A percentile compares a stretch with the other conserved stretches of the same genome.
Conservation (phyloP, 2,888 invertebrate species). For the Lasioglossum lativentre region DNA sequence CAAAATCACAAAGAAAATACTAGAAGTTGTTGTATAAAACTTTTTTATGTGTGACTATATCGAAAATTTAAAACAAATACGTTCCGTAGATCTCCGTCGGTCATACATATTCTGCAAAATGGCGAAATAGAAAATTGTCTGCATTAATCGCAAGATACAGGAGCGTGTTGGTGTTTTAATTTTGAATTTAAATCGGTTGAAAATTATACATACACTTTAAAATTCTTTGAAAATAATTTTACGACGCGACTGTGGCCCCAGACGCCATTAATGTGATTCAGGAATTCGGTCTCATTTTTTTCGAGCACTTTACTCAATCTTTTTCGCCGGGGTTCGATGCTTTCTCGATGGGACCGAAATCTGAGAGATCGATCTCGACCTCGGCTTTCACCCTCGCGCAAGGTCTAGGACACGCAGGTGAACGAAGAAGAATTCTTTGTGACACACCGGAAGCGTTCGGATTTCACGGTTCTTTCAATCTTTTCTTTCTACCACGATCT, state of each 20-base stretch:
- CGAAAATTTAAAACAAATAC: too few relatives aligned
- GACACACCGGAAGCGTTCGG: neutral
- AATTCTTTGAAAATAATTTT: neutral
- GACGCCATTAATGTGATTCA: neutral
- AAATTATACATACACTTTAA: neutral
- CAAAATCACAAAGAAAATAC: too few relatives aligned
- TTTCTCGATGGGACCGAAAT: conserved; percentile 53
- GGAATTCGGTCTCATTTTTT: neutral
- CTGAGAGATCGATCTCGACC: conserved; percentile 59
- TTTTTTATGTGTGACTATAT: too few relatives aligned
- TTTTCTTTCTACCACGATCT: neutral
- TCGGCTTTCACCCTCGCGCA: conserved; percentile 79
- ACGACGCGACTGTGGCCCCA: neutral
- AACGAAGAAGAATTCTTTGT: conserved; percentile 32
- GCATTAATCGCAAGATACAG: too few relatives aligned
- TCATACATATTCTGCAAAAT: too few relatives aligned
- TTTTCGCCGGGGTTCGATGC: neutral
- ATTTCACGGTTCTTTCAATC: conserved; percentile 12
- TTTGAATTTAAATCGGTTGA: neutral
- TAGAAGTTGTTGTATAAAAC: too few relatives aligned
- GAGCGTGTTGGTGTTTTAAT: neutral
- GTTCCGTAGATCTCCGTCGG: too few relatives aligned
- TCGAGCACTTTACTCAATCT: neutral
- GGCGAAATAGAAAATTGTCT: too few relatives aligned
- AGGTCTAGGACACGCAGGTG: conserved; percentile 76